Conservation (phyloP, 2,797 vertebrate genomes). For the Myotis pilosus region DNA sequence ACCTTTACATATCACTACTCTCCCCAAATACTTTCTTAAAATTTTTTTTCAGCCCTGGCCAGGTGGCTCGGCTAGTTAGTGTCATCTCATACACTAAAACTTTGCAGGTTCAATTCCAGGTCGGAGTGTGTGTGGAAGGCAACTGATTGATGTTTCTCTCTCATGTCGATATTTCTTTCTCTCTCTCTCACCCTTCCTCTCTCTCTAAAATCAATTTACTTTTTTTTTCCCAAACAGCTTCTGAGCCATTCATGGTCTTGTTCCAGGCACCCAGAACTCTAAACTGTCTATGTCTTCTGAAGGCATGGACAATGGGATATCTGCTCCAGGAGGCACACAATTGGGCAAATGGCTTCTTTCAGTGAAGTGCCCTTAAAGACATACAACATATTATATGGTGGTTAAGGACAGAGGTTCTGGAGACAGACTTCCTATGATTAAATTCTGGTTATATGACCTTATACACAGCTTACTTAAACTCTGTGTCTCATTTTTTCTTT, state of each 20-base stretch:
- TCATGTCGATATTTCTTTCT: not conserved
- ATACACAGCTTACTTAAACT: constrained; percentile 16
- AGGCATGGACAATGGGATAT: constrained; percentile 1
- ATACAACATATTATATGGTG: not conserved
- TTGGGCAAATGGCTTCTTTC: not conserved
- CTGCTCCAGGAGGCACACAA: not conserved
- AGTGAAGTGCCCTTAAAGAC: not conserved
- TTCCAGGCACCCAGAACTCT: not conserved
- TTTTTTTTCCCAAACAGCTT: not conserved
- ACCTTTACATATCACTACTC: constrained; percentile 20
- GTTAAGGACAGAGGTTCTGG: constrained; percentile 28
- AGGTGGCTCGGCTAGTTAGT: not conserved
- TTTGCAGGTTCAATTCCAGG: not conserved
- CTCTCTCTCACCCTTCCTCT: not conserved
- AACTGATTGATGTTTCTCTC: not conserved
- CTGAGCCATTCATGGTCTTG: not conserved
- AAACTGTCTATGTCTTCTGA: not conserved
- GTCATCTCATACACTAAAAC: not conserved
- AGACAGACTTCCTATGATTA: not conserved
- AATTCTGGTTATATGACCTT: constrained; percentile 6
- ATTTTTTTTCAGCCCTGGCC: not conserved
- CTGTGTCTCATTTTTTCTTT: constrained; percentile 25
- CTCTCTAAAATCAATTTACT: not conserved
- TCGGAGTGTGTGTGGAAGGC: not conserved
- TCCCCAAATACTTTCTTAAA: not conserved